Base-by-base conservation (phyloP, 2,888 invertebrate species). In the Acrobasis consociella region DNA sequence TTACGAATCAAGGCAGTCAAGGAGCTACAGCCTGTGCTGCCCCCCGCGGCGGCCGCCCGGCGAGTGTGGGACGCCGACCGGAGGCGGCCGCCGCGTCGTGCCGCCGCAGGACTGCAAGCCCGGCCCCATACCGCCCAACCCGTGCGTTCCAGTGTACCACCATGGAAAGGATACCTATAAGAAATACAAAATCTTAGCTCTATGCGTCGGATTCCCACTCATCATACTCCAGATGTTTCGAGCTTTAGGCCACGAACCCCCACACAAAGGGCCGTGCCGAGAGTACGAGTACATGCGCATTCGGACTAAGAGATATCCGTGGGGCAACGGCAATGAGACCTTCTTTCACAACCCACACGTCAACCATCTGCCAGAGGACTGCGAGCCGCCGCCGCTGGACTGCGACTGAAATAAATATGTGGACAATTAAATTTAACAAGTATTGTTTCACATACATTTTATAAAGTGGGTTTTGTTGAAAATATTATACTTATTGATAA, bases 241-340 rank as follows among this genome's bases (percentile, higher is more conserved):
- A 46, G 64, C 73, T 1, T 60, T 80, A 0, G 69, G 79, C 10
- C 80, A 83, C n/a, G 56, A 69, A 39, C 37, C 63, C 0, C 77
- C 70, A 0, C 65, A 59, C 0, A 87, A 86, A 66, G 78, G 67
- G 39, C 72, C 72, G 2, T 91, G 91, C 68, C 79, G 86, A 7
- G 88, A 90, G 49, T 98, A 97, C 77, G 97, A 97, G 2, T 96
- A 97, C 77, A 89, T 98, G 90, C 93, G 95, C 42, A 88, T 95
- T 63, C 94, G 97, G 49, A 95, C 91, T 61, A 98, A 97, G 91
- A 95, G 94, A 75, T 98, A 96, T 87, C 98, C 98, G n/a, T 98
- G 98, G 98, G 96, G 97, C 58, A 96, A 97, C 78, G 98, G 97
- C 50, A 94, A 94, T 72, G 94, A 95, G 78, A 91, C 94, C n/a